Conservation (phyloP, 2,888 invertebrate genomes). For the Nasonia oneida region DNA sequence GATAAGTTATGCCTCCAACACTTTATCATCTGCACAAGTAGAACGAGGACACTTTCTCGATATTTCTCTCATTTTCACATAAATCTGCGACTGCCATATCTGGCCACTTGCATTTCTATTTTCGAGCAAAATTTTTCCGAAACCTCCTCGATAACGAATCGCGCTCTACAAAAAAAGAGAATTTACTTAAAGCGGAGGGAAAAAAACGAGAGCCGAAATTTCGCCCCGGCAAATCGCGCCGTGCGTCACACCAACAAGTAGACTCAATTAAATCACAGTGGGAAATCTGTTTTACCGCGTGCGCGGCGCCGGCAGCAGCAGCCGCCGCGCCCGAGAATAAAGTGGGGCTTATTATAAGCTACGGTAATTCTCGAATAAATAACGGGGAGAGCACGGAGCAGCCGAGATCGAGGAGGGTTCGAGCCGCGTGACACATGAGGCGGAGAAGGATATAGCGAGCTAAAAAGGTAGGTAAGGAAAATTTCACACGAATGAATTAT, state of each 20-base stretch:
- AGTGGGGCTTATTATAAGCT: slow-evolving; percentile 79
- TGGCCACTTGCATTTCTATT: not conserved
- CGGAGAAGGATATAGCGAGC: not conserved
- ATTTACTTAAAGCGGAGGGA: not conserved
- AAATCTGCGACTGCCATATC: not conserved
- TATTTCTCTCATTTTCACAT: slow-evolving; percentile 6
- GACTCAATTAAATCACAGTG: slow-evolving; percentile 77
- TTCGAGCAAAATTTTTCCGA: not conserved
- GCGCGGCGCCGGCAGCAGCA: slow-evolving; percentile 67
- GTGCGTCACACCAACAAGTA: slow-evolving; percentile 63
- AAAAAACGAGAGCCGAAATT: not conserved
- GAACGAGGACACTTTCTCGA: not conserved
- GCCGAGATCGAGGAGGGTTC: slow-evolving; percentile 72
- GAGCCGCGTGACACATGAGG: slow-evolving; percentile 57
- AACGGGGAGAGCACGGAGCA: slow-evolving; percentile 71
- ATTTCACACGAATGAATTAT: not conserved
- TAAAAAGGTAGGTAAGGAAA: not conserved
- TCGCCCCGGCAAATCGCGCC: not conserved
- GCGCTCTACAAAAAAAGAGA: not conserved
- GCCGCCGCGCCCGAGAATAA: slow-evolving; percentile 75
- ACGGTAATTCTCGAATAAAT: slow-evolving; percentile 79
- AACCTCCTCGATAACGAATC: not conserved
- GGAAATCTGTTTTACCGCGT: slow-evolving; percentile 76
- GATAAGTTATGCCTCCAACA: not conserved
- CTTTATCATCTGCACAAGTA: not conserved